phyloP scores from a whole-genome alignment of 2,888 invertebrate species.

The Carcina quercana region DNA sequence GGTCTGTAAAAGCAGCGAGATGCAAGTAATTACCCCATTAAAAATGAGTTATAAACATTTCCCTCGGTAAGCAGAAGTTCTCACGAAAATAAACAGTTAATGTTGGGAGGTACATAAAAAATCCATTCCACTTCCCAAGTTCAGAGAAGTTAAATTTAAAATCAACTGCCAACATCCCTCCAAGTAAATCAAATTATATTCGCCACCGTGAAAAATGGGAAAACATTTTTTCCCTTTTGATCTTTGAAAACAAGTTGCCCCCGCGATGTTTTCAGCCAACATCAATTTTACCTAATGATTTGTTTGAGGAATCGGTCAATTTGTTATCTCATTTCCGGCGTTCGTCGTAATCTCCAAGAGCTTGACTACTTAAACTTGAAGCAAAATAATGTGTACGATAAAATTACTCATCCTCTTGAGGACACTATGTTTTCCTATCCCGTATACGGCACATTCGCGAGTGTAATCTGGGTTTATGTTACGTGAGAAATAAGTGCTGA shows the following conservation, averaged over 20 bases:
- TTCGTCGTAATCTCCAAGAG: too few relatives aligned
- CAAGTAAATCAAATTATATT: slow-evolving; percentile 62
- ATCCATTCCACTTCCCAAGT: slow-evolving; percentile 49
- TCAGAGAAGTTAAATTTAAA: slow-evolving; percentile 57
- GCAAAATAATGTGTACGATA: too few relatives aligned
- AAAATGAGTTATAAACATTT: slow-evolving; percentile 20
- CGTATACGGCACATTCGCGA: too few relatives aligned
- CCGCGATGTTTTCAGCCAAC: slow-evolving; percentile 46
- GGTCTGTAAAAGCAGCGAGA: too few relatives aligned
- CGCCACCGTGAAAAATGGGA: slow-evolving; percentile 55
- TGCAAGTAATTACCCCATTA: background rate
- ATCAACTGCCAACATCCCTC: slow-evolving; percentile 54
- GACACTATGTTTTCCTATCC: too few relatives aligned
- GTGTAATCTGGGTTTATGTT: too few relatives aligned
- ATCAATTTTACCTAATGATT: slow-evolving; percentile 48
- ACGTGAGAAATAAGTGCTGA: too few relatives aligned
- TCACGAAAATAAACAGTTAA: slow-evolving; percentile 47
- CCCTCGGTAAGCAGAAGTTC: slow-evolving; percentile 24
- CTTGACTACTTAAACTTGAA: too few relatives aligned
- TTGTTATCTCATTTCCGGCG: too few relatives aligned
- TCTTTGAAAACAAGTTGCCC: slow-evolving; percentile 46
- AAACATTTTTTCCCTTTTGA: slow-evolving; percentile 55
- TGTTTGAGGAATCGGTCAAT: slow-evolving; percentile 29
- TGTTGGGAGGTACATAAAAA: slow-evolving; percentile 48
- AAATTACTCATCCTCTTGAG: too few relatives aligned